Percentiles rank a stretch among this genome's conserved stretches.
phyloP scores from a whole-genome alignment of 2,113 vertebrate genomes.

The Gyps fulvus region DNA sequence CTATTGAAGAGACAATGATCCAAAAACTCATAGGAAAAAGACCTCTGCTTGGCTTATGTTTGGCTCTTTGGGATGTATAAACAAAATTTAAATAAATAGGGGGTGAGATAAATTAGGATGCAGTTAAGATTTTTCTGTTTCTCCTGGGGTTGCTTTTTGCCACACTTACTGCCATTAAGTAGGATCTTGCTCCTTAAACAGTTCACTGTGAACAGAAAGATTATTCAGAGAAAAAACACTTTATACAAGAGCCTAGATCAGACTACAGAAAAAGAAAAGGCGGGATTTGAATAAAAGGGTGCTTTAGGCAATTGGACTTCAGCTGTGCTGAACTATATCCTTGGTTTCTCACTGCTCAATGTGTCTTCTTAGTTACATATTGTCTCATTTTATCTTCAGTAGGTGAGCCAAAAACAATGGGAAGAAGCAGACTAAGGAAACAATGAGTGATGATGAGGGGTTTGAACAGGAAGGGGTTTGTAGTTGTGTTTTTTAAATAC shows the following conservation, averaged over 20 bases:
- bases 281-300: not conserved
- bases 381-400: not conserved
- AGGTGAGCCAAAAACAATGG: not conserved
- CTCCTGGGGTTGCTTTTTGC: not conserved
- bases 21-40: not conserved
- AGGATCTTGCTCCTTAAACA: not conserved
- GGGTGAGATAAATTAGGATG: not conserved
- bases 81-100: not conserved
- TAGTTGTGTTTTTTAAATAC: not conserved
- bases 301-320: not conserved
- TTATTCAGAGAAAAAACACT: not conserved
- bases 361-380: not conserved
- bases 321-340: not conserved
- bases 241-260: not conserved
- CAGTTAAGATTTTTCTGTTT: not conserved
- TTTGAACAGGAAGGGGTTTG: not conserved
- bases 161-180: not conserved
- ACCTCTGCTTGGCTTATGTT: not conserved
- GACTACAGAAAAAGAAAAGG: not conserved
- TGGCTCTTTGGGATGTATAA: not conserved
- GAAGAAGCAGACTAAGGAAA: not conserved
- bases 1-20: not conserved
- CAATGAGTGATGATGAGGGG: not conserved
- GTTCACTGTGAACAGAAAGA: not conserved
- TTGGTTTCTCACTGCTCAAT: not conserved